Evolutionary conservation across 2,797 vertebrate species (phyloP), one percentile per base, ranked within the genome.

Genomic region (Hyperoplus lanceolatus): DNA sequence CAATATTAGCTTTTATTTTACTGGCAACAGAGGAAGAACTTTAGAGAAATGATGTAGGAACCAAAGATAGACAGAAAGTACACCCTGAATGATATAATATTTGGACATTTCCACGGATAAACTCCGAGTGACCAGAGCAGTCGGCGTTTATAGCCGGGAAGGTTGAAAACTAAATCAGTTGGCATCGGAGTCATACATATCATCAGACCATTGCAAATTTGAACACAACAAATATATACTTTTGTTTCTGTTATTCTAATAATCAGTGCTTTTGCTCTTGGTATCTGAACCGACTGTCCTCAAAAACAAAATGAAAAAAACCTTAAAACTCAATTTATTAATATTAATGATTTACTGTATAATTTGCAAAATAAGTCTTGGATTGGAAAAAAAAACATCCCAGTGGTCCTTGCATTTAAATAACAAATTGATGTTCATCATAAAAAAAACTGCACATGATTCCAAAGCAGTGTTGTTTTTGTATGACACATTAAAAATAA

Each of bases 1-100:
- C 87, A 93, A 90, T 92, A 93, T 92, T 90, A 89, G 79, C 83
- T 86, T 85, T 90, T 70, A 80, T 69, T 70, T 84, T 88, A 89
- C 84, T 90, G 75, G 74, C 73, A 84, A 65, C 74, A 80, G 70
- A 87, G 78, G 74, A 77, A 78, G 83, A 81, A 78, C 83, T 85
- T 86, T 60, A 71, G 81, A 81, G 45, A 77, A 84, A 88, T 18
- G 38, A 53, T 59, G 45, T 54, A 61, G 71, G 78, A 83, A 86
- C 43, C 53, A 12, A 55, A 79, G 61, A 77, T 11, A 85, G 70
- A 84, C 53, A 72, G 67, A 81, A 65, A 82, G 75, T 59, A 77
- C 8, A 58, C 39, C 16, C 8, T 50, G 61, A 79, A 72, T 77
- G 43, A 77, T 89, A 88, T 82, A 76, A 80, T 89, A 87, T 90